phyloP scores from a whole-genome alignment of 1,140 invertebrate species.

The Sycophila sp. region DNA sequence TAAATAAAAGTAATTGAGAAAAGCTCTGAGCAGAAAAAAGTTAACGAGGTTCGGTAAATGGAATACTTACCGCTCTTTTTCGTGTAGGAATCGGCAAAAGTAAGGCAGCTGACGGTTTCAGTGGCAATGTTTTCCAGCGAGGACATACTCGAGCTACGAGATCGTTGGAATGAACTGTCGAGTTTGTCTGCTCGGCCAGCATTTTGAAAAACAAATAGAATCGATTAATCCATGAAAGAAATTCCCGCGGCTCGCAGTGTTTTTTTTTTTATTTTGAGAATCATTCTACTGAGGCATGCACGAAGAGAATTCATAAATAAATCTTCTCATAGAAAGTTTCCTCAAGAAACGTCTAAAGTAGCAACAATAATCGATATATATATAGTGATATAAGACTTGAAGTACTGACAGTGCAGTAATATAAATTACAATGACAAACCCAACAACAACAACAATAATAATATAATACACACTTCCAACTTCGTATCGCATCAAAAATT shows the following conservation, averaged over 20 bases:
- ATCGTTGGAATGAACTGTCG: constrained; percentile 95
- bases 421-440: constrained; percentile 54
- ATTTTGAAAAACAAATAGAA: constrained; percentile 39
- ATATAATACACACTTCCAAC: constrained; percentile 35
- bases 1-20: too few species aligned
- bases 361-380: constrained; percentile 29
- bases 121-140: constrained; percentile 96
- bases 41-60: too few species aligned
- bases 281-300: constrained; percentile 38
- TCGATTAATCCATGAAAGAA: constrained; percentile 11
- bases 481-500: neutral
- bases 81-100: constrained; percentile 95
- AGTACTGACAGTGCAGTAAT: constrained; percentile 49
- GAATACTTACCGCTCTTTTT: constrained; percentile 87
- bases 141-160: constrained; percentile 95
- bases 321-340: constrained; percentile 20
- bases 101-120: constrained; percentile 95
- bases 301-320: constrained; percentile 11
- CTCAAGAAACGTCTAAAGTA: constrained; percentile 29
- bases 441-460: constrained; percentile 52
- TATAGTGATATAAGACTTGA: constrained; percentile 36
- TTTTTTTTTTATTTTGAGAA: neutral
- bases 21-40: too few species aligned
- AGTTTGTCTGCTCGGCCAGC: constrained; percentile 90
- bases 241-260: neutral